Base-by-base conservation (phyloP, 1,140 invertebrate species). In the Heliothis subflexa region DNA sequence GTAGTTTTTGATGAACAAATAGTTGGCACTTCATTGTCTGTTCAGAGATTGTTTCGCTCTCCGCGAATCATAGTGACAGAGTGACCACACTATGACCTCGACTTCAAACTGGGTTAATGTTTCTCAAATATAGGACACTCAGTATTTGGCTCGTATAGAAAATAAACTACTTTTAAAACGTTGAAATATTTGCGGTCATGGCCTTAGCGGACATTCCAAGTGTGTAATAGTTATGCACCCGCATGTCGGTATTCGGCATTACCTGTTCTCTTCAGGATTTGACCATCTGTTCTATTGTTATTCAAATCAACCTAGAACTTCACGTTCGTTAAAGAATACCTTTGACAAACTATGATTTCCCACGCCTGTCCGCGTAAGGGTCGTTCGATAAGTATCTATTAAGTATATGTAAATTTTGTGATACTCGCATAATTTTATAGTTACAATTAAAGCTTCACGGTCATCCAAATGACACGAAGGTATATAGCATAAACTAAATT, bases 91-190 rank as follows among this genome's bases (percentile, higher is more conserved):
- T 76, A 62, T 81, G 88, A 81, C 88, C 88, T 89, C 86, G 83
- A 84, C 74, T 83, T 83, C 81, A 86, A 92, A 89, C 85, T 92
- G 82, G 90, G 91, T 92, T 92, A 92, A 93, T 92, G 89, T 85
- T 83, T 88, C 78, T 84, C 82, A 86, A 81, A 91, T 92, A 88
- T 90, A 81, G 89, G 82, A 83, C 86, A 88, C 52, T 78, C 70
- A 82, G 83, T 85, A 83, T 91, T 89, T 85, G 86, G 81, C 78
- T 86, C 78, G 77, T 81, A 87, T 86, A 85, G 83, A 86, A 84
- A 86, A 85, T 86, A 84, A 85, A 81, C 83, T 86, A 80, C 79
- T 82, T 79, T 74, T 76, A 78, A 75, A 70, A 52, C 47, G 33
- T 55, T 50, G 16, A 72, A 72, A 70, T 81, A 77, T 80, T 64